Evolutionary conservation across 2,113 vertebrate genomes (phyloP).

Genomic region (Actenoides hombroni): DNA sequence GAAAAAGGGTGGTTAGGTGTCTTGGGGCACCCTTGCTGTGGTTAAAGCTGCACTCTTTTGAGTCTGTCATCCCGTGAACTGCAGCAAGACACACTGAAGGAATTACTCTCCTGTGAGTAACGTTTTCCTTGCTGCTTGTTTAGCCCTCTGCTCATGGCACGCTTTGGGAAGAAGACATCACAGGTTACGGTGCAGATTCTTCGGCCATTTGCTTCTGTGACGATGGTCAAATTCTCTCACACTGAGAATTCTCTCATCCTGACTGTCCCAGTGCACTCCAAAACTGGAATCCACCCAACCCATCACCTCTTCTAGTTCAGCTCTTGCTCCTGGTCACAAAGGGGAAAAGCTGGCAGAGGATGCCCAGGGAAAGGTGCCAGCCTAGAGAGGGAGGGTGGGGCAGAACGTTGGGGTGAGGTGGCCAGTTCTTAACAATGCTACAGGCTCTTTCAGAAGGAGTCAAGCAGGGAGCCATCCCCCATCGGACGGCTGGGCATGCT

Average conservation of each 20-base stretch:
- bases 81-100: rapidly evolving
- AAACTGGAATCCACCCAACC: neutral
- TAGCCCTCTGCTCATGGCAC: neutral
- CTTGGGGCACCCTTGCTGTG: neutral
- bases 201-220: too few relatives aligned
- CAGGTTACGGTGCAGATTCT: too few relatives aligned
- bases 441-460: neutral
- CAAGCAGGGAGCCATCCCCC: neutral
- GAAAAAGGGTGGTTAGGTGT: neutral
- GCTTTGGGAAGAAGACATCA: neutral
- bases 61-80: neutral
- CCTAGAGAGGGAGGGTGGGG: neutral
- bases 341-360: neutral
- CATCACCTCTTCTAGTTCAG: neutral
- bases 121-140: neutral
- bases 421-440: neutral
- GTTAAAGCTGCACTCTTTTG: neutral
- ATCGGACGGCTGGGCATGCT: neutral
- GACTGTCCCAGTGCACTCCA: neutral
- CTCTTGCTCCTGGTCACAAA: neutral
- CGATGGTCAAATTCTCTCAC: neutral
- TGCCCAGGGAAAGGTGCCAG: too few relatives aligned
- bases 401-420: neutral
- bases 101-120: neutral
- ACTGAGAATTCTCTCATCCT: neutral